phyloP scores from a whole-genome alignment of 64 coral and sea anemone species.

The Dendronephthya gigantea region DNA sequence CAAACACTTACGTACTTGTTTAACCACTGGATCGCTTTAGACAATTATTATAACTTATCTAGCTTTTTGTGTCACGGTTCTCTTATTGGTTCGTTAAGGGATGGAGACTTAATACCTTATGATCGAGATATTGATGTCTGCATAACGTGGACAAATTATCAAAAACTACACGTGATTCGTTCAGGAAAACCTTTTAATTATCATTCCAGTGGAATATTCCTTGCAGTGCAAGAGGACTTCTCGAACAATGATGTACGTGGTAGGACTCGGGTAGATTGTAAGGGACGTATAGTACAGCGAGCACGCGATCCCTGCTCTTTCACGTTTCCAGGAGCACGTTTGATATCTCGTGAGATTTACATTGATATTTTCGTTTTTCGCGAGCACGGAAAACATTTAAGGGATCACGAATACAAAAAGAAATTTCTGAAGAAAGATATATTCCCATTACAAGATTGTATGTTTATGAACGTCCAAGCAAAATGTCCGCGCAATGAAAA shows the following conservation, averaged over 20 bases:
- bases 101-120: slow-evolving; percentile 1
- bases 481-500: background rate
- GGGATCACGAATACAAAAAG: background rate
- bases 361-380: background rate
- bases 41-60: background rate
- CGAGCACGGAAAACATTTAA: background rate
- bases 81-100: background rate
- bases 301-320: background rate
- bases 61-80: background rate
- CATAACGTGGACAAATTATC: background rate
- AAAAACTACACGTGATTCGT: background rate
- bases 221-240: background rate
- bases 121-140: background rate
- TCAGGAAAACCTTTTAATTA: slow-evolving; percentile 2
- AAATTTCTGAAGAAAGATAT: background rate
- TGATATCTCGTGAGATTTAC: background rate
- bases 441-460: background rate
- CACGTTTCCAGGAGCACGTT: background rate
- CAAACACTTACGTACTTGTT: background rate
- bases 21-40: background rate
- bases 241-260: background rate
- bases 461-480: background rate
- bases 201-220: background rate
- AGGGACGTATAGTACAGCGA: background rate
- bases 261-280: slow-evolving; percentile 3